Percentiles rank a stretch among this genome's conserved stretches.
Evolutionary conservation across 2,113 vertebrate genomes (phyloP).

Genomic region (Bubo blakistoni): DNA sequence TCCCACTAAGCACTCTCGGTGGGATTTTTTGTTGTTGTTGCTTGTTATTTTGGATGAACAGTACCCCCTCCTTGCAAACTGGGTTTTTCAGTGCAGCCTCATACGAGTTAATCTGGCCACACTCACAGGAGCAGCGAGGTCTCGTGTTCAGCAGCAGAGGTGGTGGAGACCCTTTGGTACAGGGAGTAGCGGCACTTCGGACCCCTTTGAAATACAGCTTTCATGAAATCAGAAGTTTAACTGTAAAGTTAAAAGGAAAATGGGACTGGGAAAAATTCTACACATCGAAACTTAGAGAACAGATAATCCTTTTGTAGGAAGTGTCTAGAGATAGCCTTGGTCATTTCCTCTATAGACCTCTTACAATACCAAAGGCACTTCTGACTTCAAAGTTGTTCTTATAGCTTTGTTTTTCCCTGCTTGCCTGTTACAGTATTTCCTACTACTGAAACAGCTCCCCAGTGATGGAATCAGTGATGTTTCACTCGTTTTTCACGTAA

Average conservation of each 20-base stretch:
- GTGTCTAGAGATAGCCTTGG: neutral
- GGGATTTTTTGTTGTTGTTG: neutral
- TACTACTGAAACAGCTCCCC: neutral
- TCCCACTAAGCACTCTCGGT: neutral
- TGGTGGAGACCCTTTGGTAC: neutral
- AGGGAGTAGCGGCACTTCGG: neutral
- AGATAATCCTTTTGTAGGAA: neutral
- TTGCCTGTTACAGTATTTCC: neutral
- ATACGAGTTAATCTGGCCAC: neutral
- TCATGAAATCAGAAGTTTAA: neutral
- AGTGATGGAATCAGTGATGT: neutral
- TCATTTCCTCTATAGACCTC: neutral
- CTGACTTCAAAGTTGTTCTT: neutral
- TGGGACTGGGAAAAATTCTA: neutral
- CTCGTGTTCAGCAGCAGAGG: neutral
- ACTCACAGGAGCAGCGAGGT: neutral
- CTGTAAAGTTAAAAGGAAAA: neutral
- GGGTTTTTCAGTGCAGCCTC: neutral
- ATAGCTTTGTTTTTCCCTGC: neutral
- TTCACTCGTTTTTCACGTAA: neutral
- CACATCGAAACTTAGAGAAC: neutral
- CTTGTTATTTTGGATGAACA: neutral
- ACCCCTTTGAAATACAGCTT: neutral
- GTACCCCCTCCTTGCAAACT: neutral
- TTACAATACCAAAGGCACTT: neutral